Evolutionary conservation across 2,888 invertebrate genomes (phyloP).

Genomic region (Metacarcinus magister): DNA sequence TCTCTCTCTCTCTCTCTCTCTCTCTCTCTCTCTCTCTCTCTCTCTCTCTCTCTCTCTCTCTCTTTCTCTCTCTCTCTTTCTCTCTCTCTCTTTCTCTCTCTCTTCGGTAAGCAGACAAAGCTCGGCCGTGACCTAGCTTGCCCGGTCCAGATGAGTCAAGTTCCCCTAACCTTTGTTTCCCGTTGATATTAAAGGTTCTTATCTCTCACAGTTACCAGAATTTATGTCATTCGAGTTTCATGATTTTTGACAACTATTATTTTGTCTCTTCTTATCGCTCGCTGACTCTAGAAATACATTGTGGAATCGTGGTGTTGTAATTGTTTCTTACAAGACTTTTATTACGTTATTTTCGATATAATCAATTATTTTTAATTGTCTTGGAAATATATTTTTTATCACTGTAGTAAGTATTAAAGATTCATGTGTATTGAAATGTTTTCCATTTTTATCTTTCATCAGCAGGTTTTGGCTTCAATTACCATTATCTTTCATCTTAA

Average conservation of each 20-base stretch:
- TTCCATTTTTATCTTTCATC: too few species aligned
- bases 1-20: background rate
- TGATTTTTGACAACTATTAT: background rate
- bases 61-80: background rate
- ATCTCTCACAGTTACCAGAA: background rate
- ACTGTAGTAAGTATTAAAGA: background rate
- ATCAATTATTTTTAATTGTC: background rate
- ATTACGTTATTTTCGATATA: background rate
- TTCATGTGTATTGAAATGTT: too few species aligned
- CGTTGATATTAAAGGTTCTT: background rate
- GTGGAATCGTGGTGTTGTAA: too few species aligned
- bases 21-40: constrained; percentile 1
- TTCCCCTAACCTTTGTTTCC: background rate
- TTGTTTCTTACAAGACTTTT: background rate
- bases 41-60: background rate
- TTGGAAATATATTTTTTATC: background rate
- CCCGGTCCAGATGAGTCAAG: background rate
- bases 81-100: background rate
- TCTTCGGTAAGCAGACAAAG: constrained; percentile 1
- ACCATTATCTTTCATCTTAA: too few species aligned
- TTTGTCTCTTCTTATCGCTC: background rate
- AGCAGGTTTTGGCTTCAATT: too few species aligned
- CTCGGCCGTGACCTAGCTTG: constrained; percentile 18
- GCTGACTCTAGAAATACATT: too few species aligned
- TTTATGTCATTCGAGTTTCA: background rate